Evolutionary conservation across 2,888 invertebrate species (phyloP).

Genomic region (Corbicula japonica): DNA sequence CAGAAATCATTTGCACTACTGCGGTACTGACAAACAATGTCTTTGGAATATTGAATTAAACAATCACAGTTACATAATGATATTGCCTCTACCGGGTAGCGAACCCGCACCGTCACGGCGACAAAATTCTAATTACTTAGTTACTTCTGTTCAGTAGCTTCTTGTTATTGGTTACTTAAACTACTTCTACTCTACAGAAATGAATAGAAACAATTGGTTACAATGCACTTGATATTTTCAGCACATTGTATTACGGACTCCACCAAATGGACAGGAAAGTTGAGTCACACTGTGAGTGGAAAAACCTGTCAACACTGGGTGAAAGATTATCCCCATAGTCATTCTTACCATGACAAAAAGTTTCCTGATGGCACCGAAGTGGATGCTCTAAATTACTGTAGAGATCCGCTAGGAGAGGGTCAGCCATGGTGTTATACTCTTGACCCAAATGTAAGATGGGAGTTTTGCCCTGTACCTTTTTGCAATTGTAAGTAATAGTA

Average conservation of each 20-base stretch:
- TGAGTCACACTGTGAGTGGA: slow-evolving; percentile 38
- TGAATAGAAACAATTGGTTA: background rate
- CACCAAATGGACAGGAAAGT: slow-evolving; percentile 26
- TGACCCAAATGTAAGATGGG: slow-evolving; percentile 40
- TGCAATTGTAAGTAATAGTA: slow-evolving; percentile 27
- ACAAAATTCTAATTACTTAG: too few relatives aligned
- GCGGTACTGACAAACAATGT: too few relatives aligned
- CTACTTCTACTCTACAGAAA: too few relatives aligned
- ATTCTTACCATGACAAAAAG: slow-evolving; percentile 30
- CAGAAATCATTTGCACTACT: too few relatives aligned
- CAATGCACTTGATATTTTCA: background rate
- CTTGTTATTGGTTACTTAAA: too few relatives aligned
- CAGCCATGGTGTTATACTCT: slow-evolving; percentile 51
- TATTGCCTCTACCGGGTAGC: too few relatives aligned
- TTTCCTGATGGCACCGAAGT: slow-evolving; percentile 44
- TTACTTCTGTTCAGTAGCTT: too few relatives aligned
- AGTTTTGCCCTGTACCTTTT: slow-evolving; percentile 38
- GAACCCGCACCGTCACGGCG: too few relatives aligned
- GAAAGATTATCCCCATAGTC: slow-evolving; percentile 25
- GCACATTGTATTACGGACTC: slow-evolving; percentile 40
- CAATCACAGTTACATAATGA: too few relatives aligned
- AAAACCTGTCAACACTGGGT: slow-evolving; percentile 41
- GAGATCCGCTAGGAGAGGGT: slow-evolving; percentile 58
- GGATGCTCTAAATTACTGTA: slow-evolving; percentile 55
- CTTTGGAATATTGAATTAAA: too few relatives aligned